Evolutionary conservation across 1,140 invertebrate genomes (phyloP).

Genomic region (Monochamus saltuarius): DNA sequence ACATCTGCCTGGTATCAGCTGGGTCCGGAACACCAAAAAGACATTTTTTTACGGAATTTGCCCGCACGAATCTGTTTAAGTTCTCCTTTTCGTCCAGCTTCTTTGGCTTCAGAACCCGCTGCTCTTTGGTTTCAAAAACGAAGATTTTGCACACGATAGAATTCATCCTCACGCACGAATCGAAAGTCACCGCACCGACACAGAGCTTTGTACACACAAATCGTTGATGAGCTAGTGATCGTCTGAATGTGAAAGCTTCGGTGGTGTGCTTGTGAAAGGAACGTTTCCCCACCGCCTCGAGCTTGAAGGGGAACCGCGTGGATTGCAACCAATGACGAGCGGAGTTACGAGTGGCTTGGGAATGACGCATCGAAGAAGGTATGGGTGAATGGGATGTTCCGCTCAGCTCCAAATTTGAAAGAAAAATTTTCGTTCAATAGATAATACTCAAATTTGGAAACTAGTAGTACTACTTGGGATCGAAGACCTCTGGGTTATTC

Average conservation of each 20-base stretch:
- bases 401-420: no score
- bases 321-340: background rate
- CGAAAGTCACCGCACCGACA: background rate
- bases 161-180: conserved; percentile 11
- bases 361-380: background rate
- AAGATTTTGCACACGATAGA: conserved; percentile 28
- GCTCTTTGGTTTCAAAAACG: conserved; percentile 19
- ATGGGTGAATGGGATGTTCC: background rate
- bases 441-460: no score
- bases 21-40: conserved; percentile 33
- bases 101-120: conserved; percentile 18
- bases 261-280: background rate
- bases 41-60: conserved; percentile 28
- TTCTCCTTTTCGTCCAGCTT: conserved; percentile 17
- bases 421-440: no score
- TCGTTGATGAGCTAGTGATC: no score
- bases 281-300: background rate
- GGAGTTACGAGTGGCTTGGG: background rate
- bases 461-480: no score
- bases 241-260: background rate
- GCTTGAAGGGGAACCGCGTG: background rate
- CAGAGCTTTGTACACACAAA: background rate
- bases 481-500: no score
- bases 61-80: conserved; percentile 3
- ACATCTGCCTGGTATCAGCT: conserved; percentile 29